A percentile compares a stretch with the other conserved stretches of the same genome.
Evolutionary conservation across 2,113 vertebrate species (phyloP).

Genomic region (Sebastes fasciatus): DNA sequence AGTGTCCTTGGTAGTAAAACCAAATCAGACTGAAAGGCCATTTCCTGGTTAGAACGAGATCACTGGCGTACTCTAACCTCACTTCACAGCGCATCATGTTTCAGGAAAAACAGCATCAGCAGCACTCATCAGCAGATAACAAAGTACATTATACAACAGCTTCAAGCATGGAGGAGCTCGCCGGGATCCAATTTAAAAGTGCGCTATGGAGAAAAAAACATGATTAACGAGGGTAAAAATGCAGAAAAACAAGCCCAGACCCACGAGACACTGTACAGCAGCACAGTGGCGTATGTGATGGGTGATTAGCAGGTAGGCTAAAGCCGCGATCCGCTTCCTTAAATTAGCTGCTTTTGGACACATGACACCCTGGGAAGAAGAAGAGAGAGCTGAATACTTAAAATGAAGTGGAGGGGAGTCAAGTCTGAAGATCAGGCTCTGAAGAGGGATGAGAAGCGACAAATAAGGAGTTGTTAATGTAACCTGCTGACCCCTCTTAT

Average conservation of each 20-base stretch:
- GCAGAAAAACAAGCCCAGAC: conserved; percentile 58
- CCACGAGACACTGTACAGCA: conserved; percentile 25
- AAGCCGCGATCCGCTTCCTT: conserved; percentile 66
- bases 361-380: conserved; percentile 33
- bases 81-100: conserved; percentile 30
- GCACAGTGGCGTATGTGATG: conserved; percentile 27
- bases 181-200: conserved; percentile 51
- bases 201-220: conserved; percentile 20
- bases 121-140: conserved; percentile 53
- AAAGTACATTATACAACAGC: conserved; percentile 60
- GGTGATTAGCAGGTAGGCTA: conserved; percentile 72
- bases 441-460: neutral
- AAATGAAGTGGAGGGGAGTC: conserved; percentile 66
- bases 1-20: neutral
- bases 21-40: conserved; percentile 8
- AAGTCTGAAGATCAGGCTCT: conserved; percentile 28
- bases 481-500: conserved; percentile 25
- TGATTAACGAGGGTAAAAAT: conserved; percentile 53
- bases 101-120: conserved; percentile 27
- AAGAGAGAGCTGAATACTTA: conserved; percentile 38
- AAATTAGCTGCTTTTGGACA: conserved; percentile 66
- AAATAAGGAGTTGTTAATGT: conserved; percentile 1
- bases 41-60: conserved; percentile 34
- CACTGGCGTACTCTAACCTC: neutral
- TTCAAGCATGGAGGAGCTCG: conserved; percentile 33